Evolutionary conservation across 2,797 vertebrate genomes (phyloP).

Genomic region (Vireo griseus): DNA sequence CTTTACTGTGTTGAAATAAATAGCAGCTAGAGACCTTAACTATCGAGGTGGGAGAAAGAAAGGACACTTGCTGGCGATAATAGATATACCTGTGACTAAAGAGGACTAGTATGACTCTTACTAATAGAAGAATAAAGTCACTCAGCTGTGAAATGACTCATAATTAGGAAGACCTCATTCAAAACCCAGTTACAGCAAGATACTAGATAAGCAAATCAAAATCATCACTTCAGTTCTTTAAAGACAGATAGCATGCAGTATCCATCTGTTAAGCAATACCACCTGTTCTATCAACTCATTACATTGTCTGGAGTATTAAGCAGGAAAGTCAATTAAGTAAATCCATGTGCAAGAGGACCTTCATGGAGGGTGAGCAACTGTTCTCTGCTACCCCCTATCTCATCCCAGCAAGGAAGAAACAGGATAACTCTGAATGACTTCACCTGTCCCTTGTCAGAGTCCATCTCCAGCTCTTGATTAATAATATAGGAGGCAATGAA

Average conservation of each 20-base stretch:
- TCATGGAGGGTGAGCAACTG: background rate
- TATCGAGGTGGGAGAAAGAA: background rate
- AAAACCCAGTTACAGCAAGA: conserved; percentile 28
- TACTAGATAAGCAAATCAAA: conserved; percentile 43
- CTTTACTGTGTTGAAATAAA: conserved; percentile 5
- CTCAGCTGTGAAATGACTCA: conserved; percentile 43
- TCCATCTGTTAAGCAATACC: conserved; percentile 32
- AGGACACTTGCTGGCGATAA: background rate
- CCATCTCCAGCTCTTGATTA: background rate
- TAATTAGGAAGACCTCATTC: conserved; percentile 48
- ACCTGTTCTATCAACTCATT: conserved; percentile 37
- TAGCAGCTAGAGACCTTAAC: background rate
- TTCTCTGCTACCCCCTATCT: background rate
- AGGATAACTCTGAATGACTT: background rate
- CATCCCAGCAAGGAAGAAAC: background rate
- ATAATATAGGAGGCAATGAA: background rate
- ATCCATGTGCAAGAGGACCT: background rate
- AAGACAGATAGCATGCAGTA: conserved; percentile 34
- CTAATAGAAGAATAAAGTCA: conserved; percentile 28
- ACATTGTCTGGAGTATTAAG: background rate
- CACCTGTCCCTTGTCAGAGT: background rate
- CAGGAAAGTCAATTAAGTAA: conserved; percentile 1
- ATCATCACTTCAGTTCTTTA: conserved; percentile 38
- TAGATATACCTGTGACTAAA: background rate
- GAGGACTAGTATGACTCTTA: background rate